A percentile compares a stretch with the other conserved stretches of the same genome.
phyloP scores from a whole-genome alignment of 2,797 vertebrate genomes.

The Cynodonichthys magdalenae region DNA sequence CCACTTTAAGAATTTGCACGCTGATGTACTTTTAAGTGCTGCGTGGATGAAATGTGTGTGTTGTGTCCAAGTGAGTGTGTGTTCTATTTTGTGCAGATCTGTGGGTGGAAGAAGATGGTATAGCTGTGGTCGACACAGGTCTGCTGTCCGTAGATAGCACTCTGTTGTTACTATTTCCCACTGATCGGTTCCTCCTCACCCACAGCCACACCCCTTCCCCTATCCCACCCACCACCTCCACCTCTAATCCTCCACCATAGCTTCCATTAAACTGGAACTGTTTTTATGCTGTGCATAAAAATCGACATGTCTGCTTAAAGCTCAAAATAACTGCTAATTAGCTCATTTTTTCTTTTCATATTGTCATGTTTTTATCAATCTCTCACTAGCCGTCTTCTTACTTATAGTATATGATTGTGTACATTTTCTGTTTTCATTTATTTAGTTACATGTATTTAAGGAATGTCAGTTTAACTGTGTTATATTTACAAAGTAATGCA shows the following conservation, averaged over 20 bases:
- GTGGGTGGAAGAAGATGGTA: conserved; percentile 38
- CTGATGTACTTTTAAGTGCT: conserved; percentile 2
- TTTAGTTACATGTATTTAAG: too few species aligned
- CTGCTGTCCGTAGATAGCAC: conserved; percentile 69
- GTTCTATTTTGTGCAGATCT: conserved; percentile 16
- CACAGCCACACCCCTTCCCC: conserved; percentile 33
- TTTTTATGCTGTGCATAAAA: neutral
- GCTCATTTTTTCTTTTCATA: too few species aligned
- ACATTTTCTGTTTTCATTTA: too few species aligned
- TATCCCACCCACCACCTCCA: conserved; percentile 25
- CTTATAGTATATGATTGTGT: too few species aligned
- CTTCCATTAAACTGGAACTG: conserved; percentile 20
- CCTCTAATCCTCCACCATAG: conserved; percentile 24
- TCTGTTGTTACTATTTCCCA: conserved; percentile 56
- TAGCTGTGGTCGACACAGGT: conserved; percentile 38
- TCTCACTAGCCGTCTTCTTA: too few species aligned
- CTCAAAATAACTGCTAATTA: too few species aligned
- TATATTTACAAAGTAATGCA: too few species aligned
- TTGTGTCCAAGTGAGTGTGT: conserved; percentile 11
- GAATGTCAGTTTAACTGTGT: too few species aligned
- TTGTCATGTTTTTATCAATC: too few species aligned
- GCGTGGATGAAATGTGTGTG: neutral
- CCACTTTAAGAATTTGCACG: conserved; percentile 37
- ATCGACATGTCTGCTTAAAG: too few species aligned
- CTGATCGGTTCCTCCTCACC: conserved; percentile 52